Base-by-base conservation (phyloP, 2,797 vertebrate genomes). In the Sebastes variabilis region DNA sequence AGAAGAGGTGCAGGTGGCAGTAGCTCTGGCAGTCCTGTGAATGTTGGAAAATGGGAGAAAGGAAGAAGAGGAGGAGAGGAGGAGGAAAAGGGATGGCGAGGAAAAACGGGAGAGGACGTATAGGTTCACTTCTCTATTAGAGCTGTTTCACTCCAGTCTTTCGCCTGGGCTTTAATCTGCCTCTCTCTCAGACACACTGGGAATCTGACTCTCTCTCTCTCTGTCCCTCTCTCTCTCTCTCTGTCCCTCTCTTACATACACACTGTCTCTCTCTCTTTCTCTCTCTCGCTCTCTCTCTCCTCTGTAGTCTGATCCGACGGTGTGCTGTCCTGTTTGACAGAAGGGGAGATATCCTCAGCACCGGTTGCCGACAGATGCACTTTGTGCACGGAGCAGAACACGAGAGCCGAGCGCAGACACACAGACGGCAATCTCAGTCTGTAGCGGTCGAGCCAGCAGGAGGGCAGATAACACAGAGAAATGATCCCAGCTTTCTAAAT, bases 61-160 rank as follows among this genome's bases (percentile, higher is more conserved):
- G 87, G 79, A 91, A 81, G 85, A 93, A 55, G 85, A 92, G 85
- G 27, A 93, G 79, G 87, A 92, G 77, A 90, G 79, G 86, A 93
- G 85, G 83, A 89, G 86, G 72, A 87, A 89, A 83, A 88, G 89
- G 93, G 89, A 91, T 90, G 92, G 89, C 88, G 69, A 92, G 94
- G 92, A 92, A 86, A 61, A 90, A 92, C 70, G 85, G 90, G 91
- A 92, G 83, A 92, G 91, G 93, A 92, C 69, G 86, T 88, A 75
- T 80, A 89, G 89, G 85, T 91, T 93, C 92, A 93, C 94, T 95
- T 93, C 89, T 91, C 92, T 89, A 82, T 89, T 92, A 77, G 81
- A 92, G 92, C 94, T 88, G 88, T 91, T 92, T 92, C 77, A 85
- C 91, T 92, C 85, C 88, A 84, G 92, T 93, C 88, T 88, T 90